Base-by-base conservation (phyloP, 2,888 invertebrate species). In the Drosophila fungiperda region DNA sequence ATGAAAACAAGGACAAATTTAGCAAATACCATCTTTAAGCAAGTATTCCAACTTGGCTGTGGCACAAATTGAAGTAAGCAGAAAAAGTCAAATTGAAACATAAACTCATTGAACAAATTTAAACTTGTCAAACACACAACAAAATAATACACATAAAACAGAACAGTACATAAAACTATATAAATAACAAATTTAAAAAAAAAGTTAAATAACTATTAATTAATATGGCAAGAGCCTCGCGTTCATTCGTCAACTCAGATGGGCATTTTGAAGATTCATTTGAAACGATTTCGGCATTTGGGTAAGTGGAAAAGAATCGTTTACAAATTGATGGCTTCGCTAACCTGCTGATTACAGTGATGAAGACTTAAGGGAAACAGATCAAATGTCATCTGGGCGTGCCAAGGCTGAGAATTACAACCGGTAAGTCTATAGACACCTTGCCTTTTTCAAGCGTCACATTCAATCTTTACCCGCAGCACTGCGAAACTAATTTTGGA, bases 401-500 rank as follows among this genome's bases (percentile, higher is more conserved):
- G 23, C 4, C 8, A 45, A 15, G 8, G 4, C 8, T 2, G 15
- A 15, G 15, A 42, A 2, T 1, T 15, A 40, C 29, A 61, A 40
- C 29, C 62, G 62, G 71, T 68, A 50, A 32, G 55, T 36, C 6
- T 26, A 12, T 23, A 3, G 20, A 12, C 17, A 11, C 0, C 11
- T 3, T 15, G 2, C 12, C 17, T 0, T 9, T 38, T 12, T 9
- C 2, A n/a, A 4, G 3, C 0, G 8, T 29, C 6, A 15, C 8
- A 55, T n/a, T n/a, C 2, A 9, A 15, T 9, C 20, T 1, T 33
- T 1, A 12, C 8, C 29, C 17, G 0, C 52, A 91, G 91, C 45
- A 86, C 80, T 0, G 48, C 66, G 0, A 15, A 73, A 35, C 57
- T 82, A 1, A 29, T 91, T 3, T 50, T 70, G 29, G 92, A 92